Base-by-base conservation (phyloP, 1,140 invertebrate genomes). In the Micrasema minimum region DNA sequence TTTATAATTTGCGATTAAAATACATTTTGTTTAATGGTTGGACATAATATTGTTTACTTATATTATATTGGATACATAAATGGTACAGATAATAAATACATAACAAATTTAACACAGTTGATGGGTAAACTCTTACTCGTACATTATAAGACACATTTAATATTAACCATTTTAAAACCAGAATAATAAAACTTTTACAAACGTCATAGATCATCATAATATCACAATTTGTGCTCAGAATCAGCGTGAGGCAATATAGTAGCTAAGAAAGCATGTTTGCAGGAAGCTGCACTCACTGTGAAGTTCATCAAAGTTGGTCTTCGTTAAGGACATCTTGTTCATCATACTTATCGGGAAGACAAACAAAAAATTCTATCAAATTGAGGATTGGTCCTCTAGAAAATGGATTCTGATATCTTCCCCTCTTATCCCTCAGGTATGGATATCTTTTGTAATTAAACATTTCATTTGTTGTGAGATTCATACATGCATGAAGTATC, bases 401-500 rank as follows among this genome's bases (percentile, higher is more conserved):
- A 77, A 95, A 97, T 0, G 94, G 94, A 81, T 97, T 97, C 76
- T 91, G 89, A 77, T 95, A 96, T 72, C 91, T 89, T 0, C 95
- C 95, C 67, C 91, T 88, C 77, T 93, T 93, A 77, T 96, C 94
- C 31, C 93, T 85, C 59, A 97, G 80, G 79, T 97, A 96, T 0
- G 93, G 90, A 78, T 96, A 97, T 18, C 93, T 86, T 78, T 96
- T 95, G 77, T 94, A 94, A 83, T 96, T 96, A 77, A 96, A 94
- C 90, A 94, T 93, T 82, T 97, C 96, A 79, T 97, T 97, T 14
- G 95, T 96, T 7, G 95, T 97, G 12, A 97, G 81, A 83, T 96
- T 97, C 89, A 94, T 92, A 76, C 92, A 94, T 1, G 93, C 93
- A 79, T 95, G 92, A 7, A 94, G 81, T 35, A 95, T 88, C 92